Base-by-base conservation (phyloP, 1,140 invertebrate species). In the Drosophila teissieri region DNA sequence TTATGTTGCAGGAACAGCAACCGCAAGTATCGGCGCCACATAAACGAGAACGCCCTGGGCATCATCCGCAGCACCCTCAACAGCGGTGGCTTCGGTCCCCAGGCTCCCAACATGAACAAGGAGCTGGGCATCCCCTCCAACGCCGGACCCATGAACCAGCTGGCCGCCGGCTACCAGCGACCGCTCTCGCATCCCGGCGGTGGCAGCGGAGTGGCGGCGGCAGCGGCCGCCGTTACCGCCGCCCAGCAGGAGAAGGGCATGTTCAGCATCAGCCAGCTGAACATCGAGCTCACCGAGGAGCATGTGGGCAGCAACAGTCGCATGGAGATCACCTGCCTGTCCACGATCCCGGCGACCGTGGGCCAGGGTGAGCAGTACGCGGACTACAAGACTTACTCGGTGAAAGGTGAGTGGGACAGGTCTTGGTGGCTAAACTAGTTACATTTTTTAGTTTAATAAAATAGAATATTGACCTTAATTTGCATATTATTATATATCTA, bases 281-380 rank as follows among this genome's bases (percentile, higher is more conserved):
- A 94, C 69, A 94, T 95, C 73, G 94, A 96, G 56, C 93, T 96
- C 63, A 94, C 94, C 0, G 94, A 93, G 36, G 92, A 95, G 58
- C 94, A 95, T 80, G 92, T 94, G 27, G 93, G 93, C 54, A 93
- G 94, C n/a, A 95, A 95, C 82, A 95, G 95, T 42, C 93, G 93
- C 49, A 93, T 96, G 48, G 94, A 95, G 64, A 94, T 96, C 58
- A 95, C 94, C 56, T 96, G 96, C 77, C 92, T 95, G 46, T 94
- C 95, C 55, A 96, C 96, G 40, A 96, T 96, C 86, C 96, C 95
- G 1, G 94, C 94, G 70, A 95, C 95, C 53, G 93, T 94, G 2
- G 94, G 93, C 19, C 91, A 94, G 51, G 93, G 93, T 11, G 95
- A 95, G 75, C 93, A 94, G 37, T 96, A 94, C 79, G 95, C 95